Percentiles rank a stretch among this genome's conserved stretches.
Evolutionary conservation across 2,797 vertebrate genomes (phyloP).

Genomic region (Sebastes iracundus): DNA sequence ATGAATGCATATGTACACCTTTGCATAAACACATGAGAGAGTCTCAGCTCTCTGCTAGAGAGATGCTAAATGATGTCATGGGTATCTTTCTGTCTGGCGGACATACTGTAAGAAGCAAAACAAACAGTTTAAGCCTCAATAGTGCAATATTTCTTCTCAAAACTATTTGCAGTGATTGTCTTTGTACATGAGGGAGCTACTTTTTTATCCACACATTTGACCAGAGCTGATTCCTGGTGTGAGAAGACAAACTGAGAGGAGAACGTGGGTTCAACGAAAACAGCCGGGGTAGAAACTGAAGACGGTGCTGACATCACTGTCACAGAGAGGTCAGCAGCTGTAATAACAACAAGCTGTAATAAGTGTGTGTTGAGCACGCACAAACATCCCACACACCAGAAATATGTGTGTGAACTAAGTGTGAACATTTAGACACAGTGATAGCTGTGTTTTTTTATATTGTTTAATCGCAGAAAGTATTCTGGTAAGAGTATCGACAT

Average conservation of each 20-base stretch:
- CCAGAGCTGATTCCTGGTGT: slow-evolving; percentile 23
- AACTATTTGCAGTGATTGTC: neutral
- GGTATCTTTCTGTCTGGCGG: neutral
- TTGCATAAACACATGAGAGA: neutral
- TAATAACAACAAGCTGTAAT: slow-evolving; percentile 51
- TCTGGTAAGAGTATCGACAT: neutral
- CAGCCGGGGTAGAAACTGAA: slow-evolving; percentile 33
- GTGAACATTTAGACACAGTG: neutral
- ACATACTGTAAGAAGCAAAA: neutral
- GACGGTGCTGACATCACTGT: slow-evolving; percentile 48
- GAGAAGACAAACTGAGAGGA: slow-evolving; percentile 57
- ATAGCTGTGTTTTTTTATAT: neutral
- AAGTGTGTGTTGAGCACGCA: slow-evolving; percentile 1
- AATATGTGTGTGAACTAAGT: neutral
- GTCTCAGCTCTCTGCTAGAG: neutral
- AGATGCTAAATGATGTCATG: neutral
- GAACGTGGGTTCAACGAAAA: slow-evolving; percentile 41
- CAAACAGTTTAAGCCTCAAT: neutral
- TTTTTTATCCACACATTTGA: slow-evolving; percentile 40
- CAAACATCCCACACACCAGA: neutral
- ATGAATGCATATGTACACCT: neutral
- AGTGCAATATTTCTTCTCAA: neutral
- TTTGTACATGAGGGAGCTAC: neutral
- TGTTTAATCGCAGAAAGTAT: neutral
- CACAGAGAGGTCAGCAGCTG: slow-evolving; percentile 62